Evolutionary conservation across 2,888 invertebrate genomes (phyloP), one percentile per base, ranked within the genome.

Genomic region (Nowickia ferox): DNA sequence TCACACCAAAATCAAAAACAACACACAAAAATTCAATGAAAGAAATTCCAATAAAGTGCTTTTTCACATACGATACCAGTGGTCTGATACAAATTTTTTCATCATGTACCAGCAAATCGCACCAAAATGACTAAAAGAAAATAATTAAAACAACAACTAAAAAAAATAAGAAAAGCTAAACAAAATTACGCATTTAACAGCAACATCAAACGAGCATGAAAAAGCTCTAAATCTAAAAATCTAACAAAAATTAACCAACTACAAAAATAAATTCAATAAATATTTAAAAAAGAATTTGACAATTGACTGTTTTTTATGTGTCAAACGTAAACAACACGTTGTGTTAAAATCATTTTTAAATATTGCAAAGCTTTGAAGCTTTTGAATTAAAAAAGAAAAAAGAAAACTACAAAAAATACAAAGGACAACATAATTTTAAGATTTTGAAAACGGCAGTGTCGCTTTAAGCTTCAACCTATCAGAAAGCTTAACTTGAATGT

Each of bases 41-140:
- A 84, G 82, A 75, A 86, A 87, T 84, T 80, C 69, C 42, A 75
- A 83, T 87, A 87, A 89, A 90, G 93, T 92, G 93, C 93, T 93
- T 93, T 92, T 93, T 93, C 93, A 93, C 93, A 93, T 93, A 93
- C 93, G 93, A 92, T 91, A 91, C 93, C 93, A 93, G 91, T 92
- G 93, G 90, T 92, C 93, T 93, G 93, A 93, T 92, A 92, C 90
- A 90, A 91, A 92, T 91, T 93, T 93, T 92, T 93, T 92, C 93
- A 93, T 93, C 93, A 92, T 92, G 92, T 92, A 92, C 93, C 90
- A 90, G 91, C 92, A 92, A 86, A 86, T 92, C 92, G 92, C 90
- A 88, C 89, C 92, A 87, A n/a, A n/a, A 88, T 76, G 83, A 66
- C 86, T 76, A 86, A 74, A 61, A 71, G 83, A 74, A 46, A 69